Conservation (phyloP, 2,113 vertebrate genomes). For the Labeo rohita region DNA sequence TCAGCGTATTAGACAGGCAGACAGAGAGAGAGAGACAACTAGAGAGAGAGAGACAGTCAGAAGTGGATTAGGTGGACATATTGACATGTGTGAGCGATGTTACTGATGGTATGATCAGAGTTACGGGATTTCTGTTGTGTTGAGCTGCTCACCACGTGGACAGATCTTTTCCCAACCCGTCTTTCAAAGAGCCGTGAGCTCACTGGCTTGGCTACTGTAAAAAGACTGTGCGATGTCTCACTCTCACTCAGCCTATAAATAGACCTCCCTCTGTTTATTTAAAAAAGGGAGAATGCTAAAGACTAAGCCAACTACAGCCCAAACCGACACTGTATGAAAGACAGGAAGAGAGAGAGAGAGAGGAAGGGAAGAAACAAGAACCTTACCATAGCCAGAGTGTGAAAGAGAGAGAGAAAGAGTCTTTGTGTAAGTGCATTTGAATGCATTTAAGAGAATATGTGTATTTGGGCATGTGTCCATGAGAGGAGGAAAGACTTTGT, state of each 20-base stretch:
- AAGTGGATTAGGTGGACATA: slow-evolving; percentile 29
- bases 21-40: slow-evolving; percentile 11
- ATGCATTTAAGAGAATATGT: slow-evolving; percentile 38
- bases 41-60: not conserved
- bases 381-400: slow-evolving; percentile 20
- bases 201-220: slow-evolving; percentile 37
- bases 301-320: slow-evolving; percentile 15
- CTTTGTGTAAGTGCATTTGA: slow-evolving; percentile 48
- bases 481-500: slow-evolving; percentile 43
- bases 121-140: not conserved
- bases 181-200: slow-evolving; percentile 8
- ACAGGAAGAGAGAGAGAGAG: slow-evolving; percentile 37
- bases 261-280: slow-evolving; percentile 38
- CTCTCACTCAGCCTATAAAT: slow-evolving; percentile 52
- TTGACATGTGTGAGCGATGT: slow-evolving; percentile 23
- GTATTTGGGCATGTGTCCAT: slow-evolving; percentile 41
- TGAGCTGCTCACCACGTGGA: not conserved
- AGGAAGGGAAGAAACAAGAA: slow-evolving; percentile 47
- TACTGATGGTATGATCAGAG: slow-evolving; percentile 13
- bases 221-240: slow-evolving; percentile 25
- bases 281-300: slow-evolving; percentile 40
- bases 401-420: slow-evolving; percentile 31
- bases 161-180: not conserved
- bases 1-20: slow-evolving; percentile 5
- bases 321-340: slow-evolving; percentile 28